A percentile compares a stretch with the other conserved stretches of the same genome.
Evolutionary conservation across 23 tunicate genomes (phyloP).

Genomic region (Ciona savignyi): DNA sequence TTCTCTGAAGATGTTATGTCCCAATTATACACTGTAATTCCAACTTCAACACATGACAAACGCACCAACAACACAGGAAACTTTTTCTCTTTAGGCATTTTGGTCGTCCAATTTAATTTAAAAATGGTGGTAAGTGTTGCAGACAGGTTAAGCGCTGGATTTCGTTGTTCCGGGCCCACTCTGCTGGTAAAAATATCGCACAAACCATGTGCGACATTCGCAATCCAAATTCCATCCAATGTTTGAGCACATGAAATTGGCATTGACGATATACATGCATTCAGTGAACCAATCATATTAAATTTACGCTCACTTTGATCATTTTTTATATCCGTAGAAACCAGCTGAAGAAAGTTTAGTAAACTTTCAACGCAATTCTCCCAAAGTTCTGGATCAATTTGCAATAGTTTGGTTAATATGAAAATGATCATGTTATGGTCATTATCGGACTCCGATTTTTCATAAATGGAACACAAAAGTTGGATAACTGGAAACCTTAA

Average conservation of each 20-base stretch:
- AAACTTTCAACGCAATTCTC: not conserved
- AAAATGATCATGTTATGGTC: slow-evolving; percentile 4
- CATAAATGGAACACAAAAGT: slow-evolving; percentile 4
- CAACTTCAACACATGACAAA: slow-evolving; percentile 31
- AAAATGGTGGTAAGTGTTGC: slow-evolving; percentile 6
- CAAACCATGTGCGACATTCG: slow-evolving; percentile 3
- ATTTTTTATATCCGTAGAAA: slow-evolving; percentile 3
- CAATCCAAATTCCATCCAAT: slow-evolving; percentile 23
- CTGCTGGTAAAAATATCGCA: slow-evolving; percentile 43
- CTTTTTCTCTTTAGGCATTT: slow-evolving; percentile 10
- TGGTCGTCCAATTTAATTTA: slow-evolving; percentile 18
- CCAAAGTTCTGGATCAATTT: slow-evolving; percentile 11
- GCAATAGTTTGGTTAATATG: slow-evolving; percentile 1
- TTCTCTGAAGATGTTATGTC: not conserved
- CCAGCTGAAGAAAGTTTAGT: not conserved
- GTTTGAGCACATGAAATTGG: slow-evolving; percentile 3
- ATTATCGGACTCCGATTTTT: not conserved
- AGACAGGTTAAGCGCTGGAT: slow-evolving; percentile 26
- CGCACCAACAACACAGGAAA: slow-evolving; percentile 12
- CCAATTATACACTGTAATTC: slow-evolving; percentile 11
- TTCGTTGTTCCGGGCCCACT: slow-evolving; percentile 25
- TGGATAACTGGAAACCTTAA: slow-evolving; percentile 6
- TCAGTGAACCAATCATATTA: slow-evolving; percentile 8
- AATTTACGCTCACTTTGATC: slow-evolving; percentile 27
- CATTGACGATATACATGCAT: not conserved